Conservation (phyloP, 2,888 invertebrate species). For the Stenichneumon culpator region DNA sequence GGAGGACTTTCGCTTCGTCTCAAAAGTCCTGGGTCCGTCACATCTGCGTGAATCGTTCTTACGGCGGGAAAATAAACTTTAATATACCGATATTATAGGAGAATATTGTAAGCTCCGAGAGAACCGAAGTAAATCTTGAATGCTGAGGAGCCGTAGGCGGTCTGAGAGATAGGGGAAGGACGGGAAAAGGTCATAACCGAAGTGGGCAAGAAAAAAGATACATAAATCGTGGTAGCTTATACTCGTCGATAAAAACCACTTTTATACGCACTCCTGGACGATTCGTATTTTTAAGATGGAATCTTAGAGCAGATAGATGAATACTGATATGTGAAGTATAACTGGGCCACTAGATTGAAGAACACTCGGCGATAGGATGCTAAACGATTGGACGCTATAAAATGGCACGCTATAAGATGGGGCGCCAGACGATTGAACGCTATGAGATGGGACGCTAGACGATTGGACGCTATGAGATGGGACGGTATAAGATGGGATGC, state of each 20-base stretch:
- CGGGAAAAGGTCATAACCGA: constrained; percentile 45
- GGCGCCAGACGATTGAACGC: too few relatives aligned
- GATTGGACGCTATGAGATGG: too few relatives aligned
- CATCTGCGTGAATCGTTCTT: too few relatives aligned
- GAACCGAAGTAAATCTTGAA: constrained; percentile 44
- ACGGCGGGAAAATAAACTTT: constrained; percentile 12
- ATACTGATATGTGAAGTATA: not conserved
- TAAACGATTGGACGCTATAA: too few relatives aligned
- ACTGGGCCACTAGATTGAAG: not conserved
- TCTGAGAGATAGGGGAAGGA: constrained; percentile 7
- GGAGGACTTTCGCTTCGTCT: too few relatives aligned
- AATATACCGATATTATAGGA: constrained; percentile 1
- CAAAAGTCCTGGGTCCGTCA: too few relatives aligned
- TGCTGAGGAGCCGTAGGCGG: constrained; percentile 18
- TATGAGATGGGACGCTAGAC: too few relatives aligned
- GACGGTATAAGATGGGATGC: too few relatives aligned
- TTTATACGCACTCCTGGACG: constrained; percentile 24
- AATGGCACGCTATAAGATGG: too few relatives aligned
- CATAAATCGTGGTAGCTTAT: constrained; percentile 31
- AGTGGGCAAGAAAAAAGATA: constrained; percentile 30
- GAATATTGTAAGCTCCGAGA: constrained; percentile 7
- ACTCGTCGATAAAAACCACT: constrained; percentile 20
- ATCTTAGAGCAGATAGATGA: not conserved
- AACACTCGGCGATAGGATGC: not conserved
- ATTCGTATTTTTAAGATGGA: constrained; percentile 23